Conservation (phyloP, 2,113 vertebrate species). For the Ahaetulla prasina region DNA sequence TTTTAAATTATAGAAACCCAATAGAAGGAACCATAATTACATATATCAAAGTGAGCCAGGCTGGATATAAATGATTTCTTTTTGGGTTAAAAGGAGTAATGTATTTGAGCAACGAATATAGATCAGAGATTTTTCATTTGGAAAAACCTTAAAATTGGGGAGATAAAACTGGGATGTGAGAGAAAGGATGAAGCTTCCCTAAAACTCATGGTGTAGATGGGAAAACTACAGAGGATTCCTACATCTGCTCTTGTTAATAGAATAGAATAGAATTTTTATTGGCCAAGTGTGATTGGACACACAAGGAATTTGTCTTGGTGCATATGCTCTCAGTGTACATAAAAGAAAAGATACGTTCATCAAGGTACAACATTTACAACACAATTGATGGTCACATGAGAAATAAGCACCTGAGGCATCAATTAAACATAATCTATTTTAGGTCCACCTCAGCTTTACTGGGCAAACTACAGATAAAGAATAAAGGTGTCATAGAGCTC, state of each 20-base stretch:
- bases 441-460: neutral
- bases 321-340: too few species aligned
- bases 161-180: neutral
- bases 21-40: neutral
- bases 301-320: too few species aligned
- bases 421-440: neutral
- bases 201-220: neutral
- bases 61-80: neutral
- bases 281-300: too few species aligned
- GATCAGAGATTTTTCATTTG: neutral
- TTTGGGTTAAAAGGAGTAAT: neutral
- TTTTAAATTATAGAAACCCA: neutral
- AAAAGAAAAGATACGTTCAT: too few species aligned
- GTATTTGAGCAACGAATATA: neutral
- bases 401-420: neutral
- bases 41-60: neutral
- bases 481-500: neutral
- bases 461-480: neutral
- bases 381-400: too few species aligned
- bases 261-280: too few species aligned
- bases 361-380: too few species aligned
- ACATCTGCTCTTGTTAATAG: neutral
- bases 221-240: neutral
- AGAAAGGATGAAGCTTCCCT: neutral
- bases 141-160: neutral